Base-by-base conservation (phyloP, 2,113 vertebrate species). In the Esox niger region DNA sequence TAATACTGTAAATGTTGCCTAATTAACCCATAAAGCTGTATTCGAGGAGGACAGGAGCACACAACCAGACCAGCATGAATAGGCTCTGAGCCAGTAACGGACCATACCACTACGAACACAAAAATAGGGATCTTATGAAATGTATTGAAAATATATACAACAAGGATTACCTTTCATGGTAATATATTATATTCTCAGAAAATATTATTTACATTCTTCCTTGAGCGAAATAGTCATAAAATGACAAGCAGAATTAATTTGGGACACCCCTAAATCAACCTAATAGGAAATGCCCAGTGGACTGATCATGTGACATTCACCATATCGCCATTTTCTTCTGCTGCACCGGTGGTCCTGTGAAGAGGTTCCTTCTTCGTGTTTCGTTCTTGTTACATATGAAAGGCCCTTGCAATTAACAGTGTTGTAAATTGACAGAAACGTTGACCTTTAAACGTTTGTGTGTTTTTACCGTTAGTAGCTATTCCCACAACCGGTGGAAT, bases 301-400 rank as follows among this genome's bases (percentile, higher is more conserved):
- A 46, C 13, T 30, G 82, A 27, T 91, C 91, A 92, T 55, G 88
- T 93, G 91, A 91, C 82, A 73, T 88, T 85, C 85, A 87, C 84
- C 86, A 75, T 80, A 79, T 91, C 91, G 91, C 91, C 91, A 93
- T 93, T 91, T 93, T 92, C 89, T 86, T 84, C 82, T 32, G 87
- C 82, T 81, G 30, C 76, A 71, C 90, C 88, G 86, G 90, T 75
- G 67, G 29, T 69, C 63, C 60, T 2, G 29, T 20, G 23, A 55
- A 38, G 17, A 31, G 35, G 66, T 81, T 15, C 10, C 29, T 70
- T 61, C 0, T 70, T 62, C 0, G 58, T 35, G 69, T 43, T 69
- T 65, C 29, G 65, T 30, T 72, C 46, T 66, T 59, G 35, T 21
- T 65, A 21, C 6, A 2, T 57, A 70, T 69, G 61, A 70, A 80